These are phyloP conservation scores for Oncorhynchus tshawytscha DNA, from an alignment of 2,113 vertebrate species.

Conservation along the genomic window DNA sequence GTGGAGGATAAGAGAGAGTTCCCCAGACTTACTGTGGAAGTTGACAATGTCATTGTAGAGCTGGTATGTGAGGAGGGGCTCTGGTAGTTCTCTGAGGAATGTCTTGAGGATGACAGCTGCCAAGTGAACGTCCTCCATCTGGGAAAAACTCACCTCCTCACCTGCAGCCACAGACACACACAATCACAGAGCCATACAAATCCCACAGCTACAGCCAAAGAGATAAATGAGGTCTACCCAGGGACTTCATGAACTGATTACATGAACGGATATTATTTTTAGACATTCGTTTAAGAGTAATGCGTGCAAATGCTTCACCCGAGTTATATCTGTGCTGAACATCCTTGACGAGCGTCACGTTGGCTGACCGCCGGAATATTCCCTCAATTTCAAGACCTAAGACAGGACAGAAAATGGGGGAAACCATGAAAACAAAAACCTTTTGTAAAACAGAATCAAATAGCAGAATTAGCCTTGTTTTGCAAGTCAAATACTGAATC, in stretches of 20 bases:
- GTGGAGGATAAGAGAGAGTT: not conserved
- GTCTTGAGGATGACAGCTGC: constrained; percentile 96
- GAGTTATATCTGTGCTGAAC: constrained; percentile 93
- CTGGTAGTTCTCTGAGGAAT: constrained; percentile 91
- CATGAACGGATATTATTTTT: not conserved
- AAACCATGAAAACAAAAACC: not conserved
- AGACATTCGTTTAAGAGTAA: not conserved
- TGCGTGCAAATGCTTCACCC: constrained; percentile 73
- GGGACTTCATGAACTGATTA: not conserved
- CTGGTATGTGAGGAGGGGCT: constrained; percentile 90
- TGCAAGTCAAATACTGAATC: too few relatives aligned
- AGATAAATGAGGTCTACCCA: too few relatives aligned
- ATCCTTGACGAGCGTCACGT: constrained; percentile 87
- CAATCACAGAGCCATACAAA: not conserved
- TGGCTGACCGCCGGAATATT: constrained; percentile 94
- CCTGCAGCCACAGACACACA: constrained; percentile 66
- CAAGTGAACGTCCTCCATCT: constrained; percentile 88
- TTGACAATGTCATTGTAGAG: constrained; percentile 91
- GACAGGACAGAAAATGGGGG: not conserved
- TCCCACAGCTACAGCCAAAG: too few relatives aligned
- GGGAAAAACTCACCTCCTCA: constrained; percentile 76
- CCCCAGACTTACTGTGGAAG: constrained; percentile 81
- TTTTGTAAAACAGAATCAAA: not conserved
- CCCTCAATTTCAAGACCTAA: constrained; percentile 90
- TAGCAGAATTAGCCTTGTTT: not conserved